These are phyloP conservation scores for Alca torda DNA, from an alignment of 2,797 vertebrate genomes.

Conservation along the genomic window DNA sequence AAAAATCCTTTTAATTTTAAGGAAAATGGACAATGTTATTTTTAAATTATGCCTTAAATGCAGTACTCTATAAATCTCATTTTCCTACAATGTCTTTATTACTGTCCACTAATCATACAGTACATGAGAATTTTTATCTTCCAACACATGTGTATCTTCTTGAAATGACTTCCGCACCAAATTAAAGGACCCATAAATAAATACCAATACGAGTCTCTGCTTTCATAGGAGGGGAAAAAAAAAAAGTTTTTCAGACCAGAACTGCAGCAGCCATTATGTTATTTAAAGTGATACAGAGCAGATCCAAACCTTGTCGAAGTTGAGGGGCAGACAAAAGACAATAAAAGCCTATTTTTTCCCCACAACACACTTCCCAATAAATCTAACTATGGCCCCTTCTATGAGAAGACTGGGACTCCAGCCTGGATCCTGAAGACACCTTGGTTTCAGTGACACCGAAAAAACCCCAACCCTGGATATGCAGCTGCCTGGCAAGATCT, in stretches of 20 bases:
- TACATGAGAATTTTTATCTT: background rate
- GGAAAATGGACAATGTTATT: background rate
- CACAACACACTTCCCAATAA: background rate
- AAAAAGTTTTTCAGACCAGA: background rate
- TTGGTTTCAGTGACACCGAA: background rate
- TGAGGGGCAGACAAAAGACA: background rate
- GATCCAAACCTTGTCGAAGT: background rate
- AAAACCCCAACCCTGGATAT: background rate
- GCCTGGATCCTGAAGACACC: background rate
- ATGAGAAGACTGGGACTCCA: background rate
- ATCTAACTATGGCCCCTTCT: background rate
- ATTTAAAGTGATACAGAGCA: background rate
- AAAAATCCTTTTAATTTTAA: background rate
- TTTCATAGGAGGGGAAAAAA: background rate
- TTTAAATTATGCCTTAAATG: conserved; percentile 33
- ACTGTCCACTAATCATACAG: background rate
- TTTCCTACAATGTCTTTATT: conserved; percentile 48
- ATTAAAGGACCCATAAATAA: background rate
- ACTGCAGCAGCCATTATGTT: background rate
- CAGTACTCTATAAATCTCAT: background rate
- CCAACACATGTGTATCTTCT: background rate
- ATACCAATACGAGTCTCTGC: background rate
- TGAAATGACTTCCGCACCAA: background rate
- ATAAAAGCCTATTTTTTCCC: background rate
- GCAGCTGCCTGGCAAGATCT: background rate